These are phyloP conservation scores for Reticulitermes lucifugus DNA, from an alignment of 2,888 invertebrate genomes.

Conservation along the genomic window DNA sequence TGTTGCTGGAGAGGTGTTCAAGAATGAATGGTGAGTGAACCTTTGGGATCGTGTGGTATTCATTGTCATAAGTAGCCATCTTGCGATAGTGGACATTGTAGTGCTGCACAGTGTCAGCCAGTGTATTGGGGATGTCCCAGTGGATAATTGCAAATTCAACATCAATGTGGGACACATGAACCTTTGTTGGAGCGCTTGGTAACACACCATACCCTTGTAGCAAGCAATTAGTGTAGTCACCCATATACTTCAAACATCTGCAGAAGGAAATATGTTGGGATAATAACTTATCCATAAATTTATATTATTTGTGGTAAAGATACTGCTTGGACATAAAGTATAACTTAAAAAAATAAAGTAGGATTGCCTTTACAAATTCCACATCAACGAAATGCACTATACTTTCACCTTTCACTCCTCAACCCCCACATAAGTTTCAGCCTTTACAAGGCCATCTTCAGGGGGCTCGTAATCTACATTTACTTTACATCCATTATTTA, in stretches of 20 bases:
- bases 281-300: too few species aligned
- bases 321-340: too few species aligned
- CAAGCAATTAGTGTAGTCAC: conserved; percentile 83
- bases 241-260: conserved; percentile 85
- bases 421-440: too few species aligned
- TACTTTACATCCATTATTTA: too few species aligned
- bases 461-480: too few species aligned
- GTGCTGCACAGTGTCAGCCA: conserved; percentile 76
- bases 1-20: conserved; percentile 78
- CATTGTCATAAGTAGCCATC: conserved; percentile 61
- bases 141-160: conserved; percentile 82
- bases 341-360: too few species aligned
- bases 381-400: too few species aligned
- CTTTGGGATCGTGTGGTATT: conserved; percentile 61
- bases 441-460: too few species aligned
- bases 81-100: conserved; percentile 65
- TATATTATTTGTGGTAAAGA: too few species aligned
- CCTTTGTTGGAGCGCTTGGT: conserved; percentile 77
- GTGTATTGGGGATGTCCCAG: conserved; percentile 78
- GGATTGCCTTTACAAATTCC: too few species aligned
- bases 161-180: conserved; percentile 80
- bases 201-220: conserved; percentile 87
- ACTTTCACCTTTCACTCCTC: too few species aligned
- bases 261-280: conserved; percentile 48
- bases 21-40: conserved; percentile 79